phyloP scores from a whole-genome alignment of 1,140 invertebrate genomes.

The Paraescarpia echinospica region DNA sequence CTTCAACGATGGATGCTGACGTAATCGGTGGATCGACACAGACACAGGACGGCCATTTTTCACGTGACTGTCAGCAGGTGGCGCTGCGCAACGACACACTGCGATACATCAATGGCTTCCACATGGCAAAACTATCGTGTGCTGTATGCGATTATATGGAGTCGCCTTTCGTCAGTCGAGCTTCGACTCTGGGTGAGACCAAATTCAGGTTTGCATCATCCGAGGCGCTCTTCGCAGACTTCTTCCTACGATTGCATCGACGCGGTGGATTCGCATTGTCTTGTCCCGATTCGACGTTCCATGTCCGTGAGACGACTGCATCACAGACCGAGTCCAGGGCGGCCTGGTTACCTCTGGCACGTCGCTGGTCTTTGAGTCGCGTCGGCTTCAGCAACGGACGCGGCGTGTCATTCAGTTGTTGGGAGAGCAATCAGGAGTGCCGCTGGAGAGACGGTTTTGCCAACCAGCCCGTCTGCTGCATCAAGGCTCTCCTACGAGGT shows the following conservation, averaged over 20 bases:
- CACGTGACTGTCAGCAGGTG: too few relatives aligned
- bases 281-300: background rate
- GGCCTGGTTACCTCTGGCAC: background rate
- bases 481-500: background rate
- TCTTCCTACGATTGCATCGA: background rate
- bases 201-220: background rate
- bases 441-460: background rate
- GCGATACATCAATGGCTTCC: background rate
- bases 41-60: too few relatives aligned
- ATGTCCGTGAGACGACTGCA: background rate
- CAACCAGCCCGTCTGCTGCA: slow-evolving; percentile 2
- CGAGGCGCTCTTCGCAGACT: background rate
- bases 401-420: background rate
- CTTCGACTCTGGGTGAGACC: background rate
- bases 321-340: background rate
- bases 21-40: too few relatives aligned
- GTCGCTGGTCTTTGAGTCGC: background rate
- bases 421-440: background rate
- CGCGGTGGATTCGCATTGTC: background rate
- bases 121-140: background rate
- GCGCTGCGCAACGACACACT: too few relatives aligned
- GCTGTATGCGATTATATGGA: background rate
- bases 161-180: background rate
- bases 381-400: background rate
- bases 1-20: too few relatives aligned